Evolutionary conservation across 2,113 vertebrate genomes (phyloP).

Genomic region (Vidua chalybeata): DNA sequence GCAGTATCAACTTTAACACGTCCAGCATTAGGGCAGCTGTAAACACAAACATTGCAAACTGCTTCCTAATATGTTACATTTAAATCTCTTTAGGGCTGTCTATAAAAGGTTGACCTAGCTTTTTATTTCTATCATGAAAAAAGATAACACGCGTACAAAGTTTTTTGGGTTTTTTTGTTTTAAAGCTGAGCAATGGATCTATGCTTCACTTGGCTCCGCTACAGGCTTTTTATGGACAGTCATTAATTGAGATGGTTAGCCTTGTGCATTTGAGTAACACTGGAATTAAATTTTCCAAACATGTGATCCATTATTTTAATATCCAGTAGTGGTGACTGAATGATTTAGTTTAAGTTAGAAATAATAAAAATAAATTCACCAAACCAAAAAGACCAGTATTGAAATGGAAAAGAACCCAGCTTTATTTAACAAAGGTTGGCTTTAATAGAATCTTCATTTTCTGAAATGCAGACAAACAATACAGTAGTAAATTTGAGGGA

Average conservation of each 20-base stretch:
- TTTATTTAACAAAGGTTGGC: not conserved
- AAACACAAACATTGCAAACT: not conserved
- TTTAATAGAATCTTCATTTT: not conserved
- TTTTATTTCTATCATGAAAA: not conserved
- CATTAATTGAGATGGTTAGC: not conserved
- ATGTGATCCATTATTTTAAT: not conserved
- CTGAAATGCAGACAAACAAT: not conserved
- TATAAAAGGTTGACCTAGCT: not conserved
- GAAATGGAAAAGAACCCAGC: not conserved
- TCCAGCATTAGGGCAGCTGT: too few species aligned
- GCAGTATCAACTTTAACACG: not conserved
- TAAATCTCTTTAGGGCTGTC: not conserved
- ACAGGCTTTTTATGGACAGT: not conserved
- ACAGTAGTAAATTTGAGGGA: not conserved
- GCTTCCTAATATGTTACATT: not conserved
- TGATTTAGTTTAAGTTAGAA: not conserved
- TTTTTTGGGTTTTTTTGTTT: not conserved
- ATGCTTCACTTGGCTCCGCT: not conserved
- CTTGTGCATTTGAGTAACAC: not conserved
- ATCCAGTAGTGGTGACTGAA: not conserved
- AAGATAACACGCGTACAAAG: rapidly evolving
- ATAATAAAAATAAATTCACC: not conserved
- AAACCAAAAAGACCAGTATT: not conserved
- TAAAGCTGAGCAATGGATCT: not conserved
- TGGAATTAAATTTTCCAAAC: not conserved